phyloP scores from a whole-genome alignment of 2,797 vertebrate species.

The Typhlichthys subterraneus region DNA sequence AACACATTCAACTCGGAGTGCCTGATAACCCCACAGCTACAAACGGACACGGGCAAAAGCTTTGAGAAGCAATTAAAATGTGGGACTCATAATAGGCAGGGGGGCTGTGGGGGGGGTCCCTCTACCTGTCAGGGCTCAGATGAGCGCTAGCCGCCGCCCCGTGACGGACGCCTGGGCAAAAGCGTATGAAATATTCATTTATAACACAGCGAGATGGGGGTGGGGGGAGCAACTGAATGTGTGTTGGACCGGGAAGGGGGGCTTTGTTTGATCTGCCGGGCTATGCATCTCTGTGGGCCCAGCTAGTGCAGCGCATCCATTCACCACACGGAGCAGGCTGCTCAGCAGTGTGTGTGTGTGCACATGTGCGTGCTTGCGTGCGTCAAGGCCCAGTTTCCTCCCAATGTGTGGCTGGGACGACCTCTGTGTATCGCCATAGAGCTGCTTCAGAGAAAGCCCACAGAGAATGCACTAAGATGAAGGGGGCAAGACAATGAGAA shows the following conservation, averaged over 20 bases:
- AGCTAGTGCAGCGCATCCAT: too few relatives aligned
- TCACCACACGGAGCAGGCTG: too few relatives aligned
- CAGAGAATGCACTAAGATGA: slow-evolving; percentile 25
- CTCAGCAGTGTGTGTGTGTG: too few relatives aligned
- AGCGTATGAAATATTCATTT: slow-evolving; percentile 77
- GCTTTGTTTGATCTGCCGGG: slow-evolving; percentile 10
- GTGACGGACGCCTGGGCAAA: slow-evolving; percentile 61
- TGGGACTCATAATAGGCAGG: slow-evolving; percentile 23
- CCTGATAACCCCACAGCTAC: slow-evolving; percentile 44
- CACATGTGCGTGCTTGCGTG: too few relatives aligned
- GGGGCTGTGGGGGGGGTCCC: not conserved
- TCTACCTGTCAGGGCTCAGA: slow-evolving; percentile 40
- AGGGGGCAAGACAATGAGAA: not conserved
- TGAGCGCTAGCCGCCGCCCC: slow-evolving; percentile 49
- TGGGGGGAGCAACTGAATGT: slow-evolving; percentile 44
- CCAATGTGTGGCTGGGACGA: too few relatives aligned
- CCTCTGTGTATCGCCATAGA: not conserved
- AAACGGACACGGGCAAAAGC: slow-evolving; percentile 37
- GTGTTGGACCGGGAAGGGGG: slow-evolving; percentile 26
- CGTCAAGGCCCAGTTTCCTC: too few relatives aligned
- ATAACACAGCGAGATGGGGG: slow-evolving; percentile 13
- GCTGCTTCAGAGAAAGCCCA: not conserved
- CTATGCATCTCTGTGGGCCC: too few relatives aligned
- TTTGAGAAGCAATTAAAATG: slow-evolving; percentile 69
- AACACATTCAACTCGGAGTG: slow-evolving; percentile 18